Evolutionary conservation across 2,113 vertebrate genomes (phyloP), one percentile per base, ranked within the genome.

Genomic region (Anseranas semipalmata): DNA sequence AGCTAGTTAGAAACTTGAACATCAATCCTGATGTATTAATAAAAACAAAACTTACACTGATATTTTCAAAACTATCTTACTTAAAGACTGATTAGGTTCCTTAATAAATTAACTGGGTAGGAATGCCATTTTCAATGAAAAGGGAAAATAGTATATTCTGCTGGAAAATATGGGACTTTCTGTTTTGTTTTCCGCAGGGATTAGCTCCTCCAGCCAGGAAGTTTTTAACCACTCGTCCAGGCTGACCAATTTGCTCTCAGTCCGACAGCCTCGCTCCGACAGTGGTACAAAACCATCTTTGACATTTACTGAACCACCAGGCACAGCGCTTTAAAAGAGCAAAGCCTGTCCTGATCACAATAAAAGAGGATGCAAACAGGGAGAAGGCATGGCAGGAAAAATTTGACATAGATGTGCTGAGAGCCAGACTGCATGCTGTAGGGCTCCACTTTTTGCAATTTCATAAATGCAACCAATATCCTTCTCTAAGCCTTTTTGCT

Each of bases 161-260:
- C 68, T 89, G 76, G 86, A 94, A 96, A 92, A 48, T 75, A 60
- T 81, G 73, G 70, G 66, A 85, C 35, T 84, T 95, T 65, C 68
- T 83, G 59, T 93, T 93, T 93, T 96, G 53, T 75, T 93, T 93
- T 93, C 87, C 6, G 0, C 74, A 24, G 27, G 56, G 52, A 87
- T 90, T 78, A 91, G 76, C 32, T 84, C 21, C 68, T 86, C 90
- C 88, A 96, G 93, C 52, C 90, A 90, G 86, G 83, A 96, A 93
- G 90, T 35, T 96, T 95, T 89, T 75, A 52, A 81, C 70, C 43
- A 75, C 74, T 27, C 1, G 0, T 90, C 74, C 81, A 78, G 75
- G 85, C 85, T 82, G 56, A 32, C 16, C 74, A 75, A 95, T 74
- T 88, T 72, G 66, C 62, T 83, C 71, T 56, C 8, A 1, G 4